Conservation (phyloP, 2,113 vertebrate species). For the Apodemus speciosus region DNA sequence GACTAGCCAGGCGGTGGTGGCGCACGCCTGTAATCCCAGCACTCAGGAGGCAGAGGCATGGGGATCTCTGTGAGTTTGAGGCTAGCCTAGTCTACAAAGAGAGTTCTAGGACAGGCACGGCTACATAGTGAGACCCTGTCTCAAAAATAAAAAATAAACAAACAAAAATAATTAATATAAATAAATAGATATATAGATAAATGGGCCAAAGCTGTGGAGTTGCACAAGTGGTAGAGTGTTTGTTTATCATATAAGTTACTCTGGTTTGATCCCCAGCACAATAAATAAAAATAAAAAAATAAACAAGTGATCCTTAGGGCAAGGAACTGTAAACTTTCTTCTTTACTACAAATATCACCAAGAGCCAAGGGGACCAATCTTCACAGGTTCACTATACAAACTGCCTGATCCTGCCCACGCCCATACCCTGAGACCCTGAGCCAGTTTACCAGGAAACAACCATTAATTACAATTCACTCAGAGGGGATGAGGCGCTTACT, state of each 20-base stretch:
- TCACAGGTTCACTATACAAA: fast-evolving
- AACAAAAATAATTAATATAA: too few species aligned
- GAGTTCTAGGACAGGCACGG: neutral
- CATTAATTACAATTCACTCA: fast-evolving
- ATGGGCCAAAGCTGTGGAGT: neutral
- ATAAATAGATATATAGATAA: neutral
- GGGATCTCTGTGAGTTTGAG: neutral
- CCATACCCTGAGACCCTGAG: neutral
- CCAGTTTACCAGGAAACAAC: neutral
- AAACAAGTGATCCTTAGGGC: neutral
- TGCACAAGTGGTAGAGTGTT: too few species aligned
- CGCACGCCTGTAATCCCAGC: too few species aligned
- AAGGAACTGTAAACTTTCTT: neutral
- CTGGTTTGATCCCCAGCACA: neutral
- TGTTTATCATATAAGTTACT: neutral
- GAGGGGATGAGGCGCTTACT: neutral
- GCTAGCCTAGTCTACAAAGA: neutral
- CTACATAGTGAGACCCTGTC: neutral
- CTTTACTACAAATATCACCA: neutral
- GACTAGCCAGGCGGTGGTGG: neutral
- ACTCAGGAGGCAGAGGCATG: too few species aligned
- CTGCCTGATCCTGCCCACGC: neutral
- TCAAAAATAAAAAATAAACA: neutral
- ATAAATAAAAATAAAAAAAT: too few species aligned
- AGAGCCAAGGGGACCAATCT: neutral